Base-by-base conservation (phyloP, 2,888 invertebrate genomes). In the Patella pellucida region DNA sequence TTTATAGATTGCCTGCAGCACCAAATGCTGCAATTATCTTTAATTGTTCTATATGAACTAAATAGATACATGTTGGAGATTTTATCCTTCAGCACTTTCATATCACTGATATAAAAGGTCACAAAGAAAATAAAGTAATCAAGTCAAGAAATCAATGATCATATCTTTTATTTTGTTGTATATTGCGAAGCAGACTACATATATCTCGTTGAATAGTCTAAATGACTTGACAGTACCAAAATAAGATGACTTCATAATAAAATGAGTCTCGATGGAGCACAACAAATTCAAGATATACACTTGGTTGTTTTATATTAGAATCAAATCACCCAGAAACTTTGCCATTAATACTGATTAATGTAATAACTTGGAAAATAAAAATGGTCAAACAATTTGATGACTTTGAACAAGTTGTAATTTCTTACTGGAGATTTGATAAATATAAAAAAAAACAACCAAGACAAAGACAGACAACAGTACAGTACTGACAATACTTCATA, bases 151-250 rank as follows among this genome's bases (percentile, higher is more conserved):
- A 23, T 71, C 54, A 73, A 54, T 73, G 69, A 73, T 69, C 77
- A 78, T 81, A 77, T 81, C 75, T 81, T 79, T 76, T 81, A 77
- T 78, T 81, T 76, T 77, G 76, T 78, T 79, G 78, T 81, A 81
- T 79, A 71, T 79, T 81, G 81, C 79, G 76, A 81, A 81, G 81
- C 81, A 81, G 81, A 81, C 81, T 81, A 81, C 79, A 79, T 79
- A 74, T 78, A 81, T 78, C 79, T 78, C 76, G 76, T 74, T 76
- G 74, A 77, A 75, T 78, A 75, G 79, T 79, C 81, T 81, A 81
- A 78, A 76, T 73, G 76, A 79, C 74, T 73, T 74, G 78, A 79
- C 79, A 78, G 79, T 79, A 76, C 74, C 76, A 79, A 79, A 79
- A 76, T 74, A 75, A 79, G 74, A 69, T 76, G 73, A 71, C 73